Evolutionary conservation across 2,113 vertebrate species (phyloP), one percentile per base, ranked within the genome.

Genomic region (Dicaeum eximium): DNA sequence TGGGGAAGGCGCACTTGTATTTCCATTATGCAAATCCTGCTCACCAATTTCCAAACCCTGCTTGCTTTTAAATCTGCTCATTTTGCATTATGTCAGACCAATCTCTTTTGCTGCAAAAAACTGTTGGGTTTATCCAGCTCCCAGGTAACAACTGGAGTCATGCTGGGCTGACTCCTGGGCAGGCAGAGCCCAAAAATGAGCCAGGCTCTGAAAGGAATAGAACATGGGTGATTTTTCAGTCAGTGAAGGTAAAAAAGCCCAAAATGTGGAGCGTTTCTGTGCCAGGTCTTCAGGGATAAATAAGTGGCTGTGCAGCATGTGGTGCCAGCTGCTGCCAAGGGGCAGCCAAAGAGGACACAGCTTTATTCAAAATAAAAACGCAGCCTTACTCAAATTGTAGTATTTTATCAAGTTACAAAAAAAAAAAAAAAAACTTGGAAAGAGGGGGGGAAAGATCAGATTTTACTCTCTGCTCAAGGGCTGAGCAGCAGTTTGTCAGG

Each of bases 41-140:
- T 5, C 78, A 90, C 67, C 30, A 70, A 66, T 88, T 93, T 94
- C 81, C 84, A 85, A 95, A 67, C 35, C 35, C 58, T 42, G 53
- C 35, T 80, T 0, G 1, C 28, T 80, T 92, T 24, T 44, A 47
- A 58, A 87, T 18, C 58, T 61, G 40, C 20, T 61, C 23, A 25
- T 80, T 91, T 24, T 86, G 45, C 61, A 53, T 31, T 27, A 57
- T 28, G 22, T 64, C 38, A 57, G 53, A 90, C n/a, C 62, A 21
- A 88, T 40, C 57, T 47, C 30, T 38, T 94, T 31, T 30, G 30
- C 48, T 89, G 66, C 28, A 71, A 84, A 80, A 87, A 57, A 40
- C 0, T 5, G 9, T 0, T 13, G 8, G 20, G 61, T 50, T 75
- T 70, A 57, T 65, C 37, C 45, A 45, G 40, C 15, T 25, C 33